A percentile compares a stretch with the other conserved stretches of the same genome.
phyloP scores from a whole-genome alignment of 2,113 vertebrate genomes.

The Oophaga pumilio region DNA sequence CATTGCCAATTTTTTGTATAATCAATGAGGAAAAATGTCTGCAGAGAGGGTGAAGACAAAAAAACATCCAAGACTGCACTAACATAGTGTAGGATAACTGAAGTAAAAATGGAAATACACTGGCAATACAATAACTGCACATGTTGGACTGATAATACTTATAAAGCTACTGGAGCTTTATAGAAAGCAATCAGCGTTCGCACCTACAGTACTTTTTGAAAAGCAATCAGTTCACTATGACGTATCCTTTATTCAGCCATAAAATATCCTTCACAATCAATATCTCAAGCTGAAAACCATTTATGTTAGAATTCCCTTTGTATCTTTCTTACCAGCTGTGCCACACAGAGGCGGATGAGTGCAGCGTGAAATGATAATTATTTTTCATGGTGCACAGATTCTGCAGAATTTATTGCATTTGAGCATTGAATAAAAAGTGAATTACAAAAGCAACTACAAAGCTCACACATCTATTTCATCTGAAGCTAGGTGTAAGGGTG shows the following conservation, averaged over 20 bases:
- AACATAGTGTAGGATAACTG: not conserved
- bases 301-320: not conserved
- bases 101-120: not conserved
- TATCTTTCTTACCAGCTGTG: slow-evolving; percentile 14
- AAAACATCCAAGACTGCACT: not conserved
- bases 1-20: not conserved
- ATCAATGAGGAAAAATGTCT: not conserved
- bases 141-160: not conserved
- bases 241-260: slow-evolving; percentile 36
- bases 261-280: slow-evolving; percentile 25
- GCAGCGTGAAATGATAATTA: not conserved
- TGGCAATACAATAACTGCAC: slow-evolving; percentile 4
- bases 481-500: no score
- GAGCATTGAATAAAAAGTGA: not conserved
- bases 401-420: not conserved
- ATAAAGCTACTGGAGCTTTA: not conserved
- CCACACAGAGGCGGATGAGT: not conserved
- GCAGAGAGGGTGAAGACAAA: not conserved
- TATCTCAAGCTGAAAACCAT: slow-evolving; percentile 29
- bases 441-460: not conserved
- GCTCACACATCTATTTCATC: not conserved
- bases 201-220: slow-evolving; percentile 27
- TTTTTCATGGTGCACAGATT: not conserved
- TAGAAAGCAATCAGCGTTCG: slow-evolving; percentile 22
- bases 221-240: slow-evolving; percentile 38